phyloP scores from a whole-genome alignment of 2,888 invertebrate genomes.

The Trypoxylon attenuatum region DNA sequence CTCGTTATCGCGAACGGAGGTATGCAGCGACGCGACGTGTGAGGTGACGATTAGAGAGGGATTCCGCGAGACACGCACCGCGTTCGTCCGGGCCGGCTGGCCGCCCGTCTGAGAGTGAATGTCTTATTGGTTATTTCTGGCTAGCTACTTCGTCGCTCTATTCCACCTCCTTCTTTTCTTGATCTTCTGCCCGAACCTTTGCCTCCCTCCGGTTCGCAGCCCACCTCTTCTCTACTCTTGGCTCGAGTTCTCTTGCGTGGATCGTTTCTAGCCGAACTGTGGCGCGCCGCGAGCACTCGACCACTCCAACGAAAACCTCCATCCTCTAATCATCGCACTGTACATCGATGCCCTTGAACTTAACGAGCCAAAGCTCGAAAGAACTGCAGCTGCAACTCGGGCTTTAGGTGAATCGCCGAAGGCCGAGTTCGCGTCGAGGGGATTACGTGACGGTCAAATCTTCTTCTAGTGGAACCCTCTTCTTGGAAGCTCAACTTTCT shows the following conservation, averaged over 20 bases:
- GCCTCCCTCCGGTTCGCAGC: constrained; percentile 32
- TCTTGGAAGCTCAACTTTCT: background rate
- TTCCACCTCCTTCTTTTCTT: constrained; percentile 47
- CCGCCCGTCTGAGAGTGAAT: constrained; percentile 74
- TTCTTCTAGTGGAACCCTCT: background rate
- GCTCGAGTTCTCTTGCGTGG: constrained; percentile 2
- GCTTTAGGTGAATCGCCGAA: background rate
- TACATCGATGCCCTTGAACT: constrained; percentile 29
- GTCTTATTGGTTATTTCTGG: constrained; percentile 74
- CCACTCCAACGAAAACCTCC: background rate
- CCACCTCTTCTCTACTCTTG: constrained; percentile 23
- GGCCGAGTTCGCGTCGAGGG: background rate
- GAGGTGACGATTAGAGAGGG: constrained; percentile 46
- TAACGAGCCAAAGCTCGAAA: background rate
- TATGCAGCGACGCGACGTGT: constrained; percentile 21
- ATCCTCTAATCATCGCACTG: background rate
- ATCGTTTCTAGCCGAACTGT: constrained; percentile 1
- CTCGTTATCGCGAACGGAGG: constrained; percentile 3
- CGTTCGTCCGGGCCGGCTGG: constrained; percentile 74
- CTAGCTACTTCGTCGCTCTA: constrained; percentile 60
- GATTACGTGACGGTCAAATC: too few species aligned
- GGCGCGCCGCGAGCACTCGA: background rate
- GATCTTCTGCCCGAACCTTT: constrained; percentile 47
- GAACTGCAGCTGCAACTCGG: background rate
- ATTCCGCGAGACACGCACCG: constrained; percentile 69